Evolutionary conservation across 1,140 invertebrate species (phyloP).

Genomic region (Papilio polyxenes): DNA sequence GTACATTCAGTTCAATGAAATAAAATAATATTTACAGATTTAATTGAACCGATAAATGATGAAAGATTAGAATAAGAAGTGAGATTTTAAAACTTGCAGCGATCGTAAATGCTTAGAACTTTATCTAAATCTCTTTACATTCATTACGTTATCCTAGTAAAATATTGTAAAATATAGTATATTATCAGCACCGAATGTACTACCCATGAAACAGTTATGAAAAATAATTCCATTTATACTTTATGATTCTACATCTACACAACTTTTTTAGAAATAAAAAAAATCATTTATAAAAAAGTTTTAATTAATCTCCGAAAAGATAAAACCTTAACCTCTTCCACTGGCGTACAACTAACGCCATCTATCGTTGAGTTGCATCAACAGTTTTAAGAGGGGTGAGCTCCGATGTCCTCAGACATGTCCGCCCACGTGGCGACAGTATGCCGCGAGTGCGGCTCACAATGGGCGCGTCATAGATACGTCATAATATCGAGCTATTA

Average conservation of each 20-base stretch:
- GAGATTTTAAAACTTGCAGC: too few relatives aligned
- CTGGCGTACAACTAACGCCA: constrained; percentile 53
- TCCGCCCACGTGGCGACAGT: constrained; percentile 75
- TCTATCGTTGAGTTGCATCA: constrained; percentile 48
- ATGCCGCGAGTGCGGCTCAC: constrained; percentile 53
- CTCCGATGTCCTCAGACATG: constrained; percentile 52
- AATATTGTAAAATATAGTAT: too few relatives aligned
- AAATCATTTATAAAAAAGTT: too few relatives aligned
- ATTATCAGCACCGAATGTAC: too few relatives aligned
- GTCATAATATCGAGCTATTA: constrained; percentile 73
- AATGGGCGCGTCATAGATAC: constrained; percentile 62
- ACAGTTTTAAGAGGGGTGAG: constrained; percentile 18
- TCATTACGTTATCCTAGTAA: too few relatives aligned
- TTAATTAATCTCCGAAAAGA: not conserved
- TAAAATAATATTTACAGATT: not conserved
- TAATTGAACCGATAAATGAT: not conserved
- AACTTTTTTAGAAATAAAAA: too few relatives aligned
- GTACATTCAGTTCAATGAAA: not conserved
- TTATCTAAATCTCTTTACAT: too few relatives aligned
- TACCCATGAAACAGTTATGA: too few relatives aligned
- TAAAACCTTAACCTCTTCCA: not conserved
- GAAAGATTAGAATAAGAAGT: too few relatives aligned
- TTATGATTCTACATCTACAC: too few relatives aligned
- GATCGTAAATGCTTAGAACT: too few relatives aligned
- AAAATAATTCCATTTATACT: too few relatives aligned